These are phyloP conservation scores for Propithecus perrieri DNA, from an alignment of 2,797 vertebrate species.

Conservation along the genomic window DNA sequence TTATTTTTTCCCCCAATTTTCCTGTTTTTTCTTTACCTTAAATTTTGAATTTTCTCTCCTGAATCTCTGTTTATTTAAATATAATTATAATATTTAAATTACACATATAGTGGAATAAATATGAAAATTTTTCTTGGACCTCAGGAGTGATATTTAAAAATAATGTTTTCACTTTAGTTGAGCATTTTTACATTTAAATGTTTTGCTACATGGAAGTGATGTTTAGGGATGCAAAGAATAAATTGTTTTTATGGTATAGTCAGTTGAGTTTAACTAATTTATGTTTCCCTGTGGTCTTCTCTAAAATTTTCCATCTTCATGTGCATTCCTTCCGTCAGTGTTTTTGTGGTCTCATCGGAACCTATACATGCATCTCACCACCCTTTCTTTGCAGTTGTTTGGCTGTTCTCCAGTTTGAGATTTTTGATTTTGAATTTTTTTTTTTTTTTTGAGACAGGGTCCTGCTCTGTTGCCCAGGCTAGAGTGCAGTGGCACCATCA, in stretches of 20 bases:
- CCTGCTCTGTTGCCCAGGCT: neutral
- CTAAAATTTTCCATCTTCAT: neutral
- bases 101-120: neutral
- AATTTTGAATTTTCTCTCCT: neutral
- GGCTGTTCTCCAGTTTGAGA: neutral
- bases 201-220: neutral
- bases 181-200: neutral
- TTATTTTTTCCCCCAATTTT: neutral
- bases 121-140: neutral
- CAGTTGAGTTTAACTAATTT: neutral
- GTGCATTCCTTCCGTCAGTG: neutral
- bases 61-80: neutral
- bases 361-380: neutral
- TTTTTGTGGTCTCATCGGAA: neutral
- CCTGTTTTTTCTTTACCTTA: neutral
- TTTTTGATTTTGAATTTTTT: neutral
- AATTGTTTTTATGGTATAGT: neutral
- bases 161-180: neutral
- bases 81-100: conserved; percentile 13
- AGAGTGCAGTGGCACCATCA: neutral
- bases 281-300: neutral
- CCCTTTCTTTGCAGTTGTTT: neutral
- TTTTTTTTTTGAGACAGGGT: neutral
- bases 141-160: neutral
- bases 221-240: neutral